Conservation (phyloP, 2,113 vertebrate species). For the Myotis davidii region DNA sequence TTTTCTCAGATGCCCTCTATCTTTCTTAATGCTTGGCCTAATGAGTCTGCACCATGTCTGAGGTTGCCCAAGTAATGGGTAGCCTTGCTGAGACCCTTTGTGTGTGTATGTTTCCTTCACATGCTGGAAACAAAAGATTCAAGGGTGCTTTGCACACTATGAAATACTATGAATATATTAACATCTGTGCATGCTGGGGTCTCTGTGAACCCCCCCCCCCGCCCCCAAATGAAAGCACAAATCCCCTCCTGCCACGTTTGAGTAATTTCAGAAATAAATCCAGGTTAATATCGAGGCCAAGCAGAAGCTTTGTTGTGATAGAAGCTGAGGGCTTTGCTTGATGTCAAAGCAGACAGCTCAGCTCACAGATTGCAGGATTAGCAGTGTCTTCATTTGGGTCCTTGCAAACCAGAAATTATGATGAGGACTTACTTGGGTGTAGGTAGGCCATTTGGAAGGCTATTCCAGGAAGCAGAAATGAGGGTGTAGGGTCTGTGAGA, state of each 20-base stretch:
- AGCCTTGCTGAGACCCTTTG: neutral
- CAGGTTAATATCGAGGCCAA: neutral
- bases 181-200: neutral
- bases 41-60: neutral
- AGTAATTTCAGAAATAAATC: neutral
- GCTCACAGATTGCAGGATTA: neutral
- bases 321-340: neutral
- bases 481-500: neutral
- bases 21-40: neutral
- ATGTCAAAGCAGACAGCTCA: neutral
- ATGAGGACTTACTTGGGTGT: neutral
- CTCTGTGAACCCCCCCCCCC: rapidly evolving
- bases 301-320: neutral
- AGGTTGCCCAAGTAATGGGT: neutral
- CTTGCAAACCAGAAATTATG: neutral
- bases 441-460: neutral
- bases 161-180: neutral
- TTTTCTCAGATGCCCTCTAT: neutral
- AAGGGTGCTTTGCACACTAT: neutral
- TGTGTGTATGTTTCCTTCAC: neutral
- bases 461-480: neutral
- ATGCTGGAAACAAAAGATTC: neutral
- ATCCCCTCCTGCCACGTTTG: neutral
- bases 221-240: neutral
- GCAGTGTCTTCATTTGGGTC: neutral